A percentile compares a stretch with the other conserved stretches of the same genome.
Conservation (phyloP, 2,888 invertebrate species). For the Zeuzera pyrina region DNA sequence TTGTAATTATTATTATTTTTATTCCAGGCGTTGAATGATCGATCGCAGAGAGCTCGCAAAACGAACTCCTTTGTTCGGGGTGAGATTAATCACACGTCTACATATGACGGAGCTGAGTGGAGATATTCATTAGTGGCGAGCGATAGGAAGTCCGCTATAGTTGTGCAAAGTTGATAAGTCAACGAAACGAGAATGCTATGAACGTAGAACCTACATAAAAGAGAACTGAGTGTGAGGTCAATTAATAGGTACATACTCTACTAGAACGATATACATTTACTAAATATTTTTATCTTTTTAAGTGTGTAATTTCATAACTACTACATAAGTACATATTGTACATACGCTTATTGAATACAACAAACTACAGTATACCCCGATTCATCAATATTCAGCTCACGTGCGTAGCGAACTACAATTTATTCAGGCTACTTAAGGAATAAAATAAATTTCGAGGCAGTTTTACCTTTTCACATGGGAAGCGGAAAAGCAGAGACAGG, state of each 20-base stretch:
- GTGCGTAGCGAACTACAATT: constrained; percentile 55
- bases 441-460: constrained; percentile 48
- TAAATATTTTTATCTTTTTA: not conserved
- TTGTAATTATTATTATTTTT: constrained; percentile 62
- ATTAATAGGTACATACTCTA: too few relatives aligned
- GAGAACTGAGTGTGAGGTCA: too few relatives aligned
- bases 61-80: constrained; percentile 59
- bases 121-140: constrained; percentile 54
- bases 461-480: constrained; percentile 49
- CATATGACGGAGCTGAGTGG: constrained; percentile 47
- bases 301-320: too few relatives aligned
- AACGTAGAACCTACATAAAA: too few relatives aligned
- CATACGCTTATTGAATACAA: not conserved
- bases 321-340: too few relatives aligned
- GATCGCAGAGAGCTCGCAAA: constrained; percentile 58
- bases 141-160: constrained; percentile 26
- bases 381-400: constrained; percentile 43
- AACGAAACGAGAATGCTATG: constrained; percentile 2
- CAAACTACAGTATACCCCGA: constrained; percentile 23
- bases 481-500: constrained; percentile 42
- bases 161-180: constrained; percentile 8
- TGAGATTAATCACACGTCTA: constrained; percentile 61
- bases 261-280: too few relatives aligned
- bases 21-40: constrained; percentile 63
- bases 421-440: constrained; percentile 55